phyloP scores from a whole-genome alignment of 2,888 invertebrate species.

The Suillia variegata region DNA sequence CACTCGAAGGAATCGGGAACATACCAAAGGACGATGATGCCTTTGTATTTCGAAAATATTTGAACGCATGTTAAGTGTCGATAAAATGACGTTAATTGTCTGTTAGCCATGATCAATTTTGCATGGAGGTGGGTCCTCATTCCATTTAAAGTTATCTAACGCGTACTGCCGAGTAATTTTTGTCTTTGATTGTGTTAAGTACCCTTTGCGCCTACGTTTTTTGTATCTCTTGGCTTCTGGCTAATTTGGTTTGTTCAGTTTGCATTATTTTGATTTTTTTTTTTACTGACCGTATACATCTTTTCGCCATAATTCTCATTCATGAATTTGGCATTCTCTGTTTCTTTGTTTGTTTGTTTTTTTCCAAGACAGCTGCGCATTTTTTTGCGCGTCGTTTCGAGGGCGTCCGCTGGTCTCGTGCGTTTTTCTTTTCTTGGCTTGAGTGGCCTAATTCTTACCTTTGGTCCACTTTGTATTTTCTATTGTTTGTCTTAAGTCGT shows the following conservation, averaged over 20 bases:
- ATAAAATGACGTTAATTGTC: slow-evolving; percentile 38
- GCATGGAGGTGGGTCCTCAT: slow-evolving; percentile 28
- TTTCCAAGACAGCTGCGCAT: background rate
- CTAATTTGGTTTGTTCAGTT: slow-evolving; percentile 41
- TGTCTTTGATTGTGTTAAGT: no score
- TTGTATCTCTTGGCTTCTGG: slow-evolving; percentile 49
- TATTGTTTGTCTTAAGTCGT: background rate
- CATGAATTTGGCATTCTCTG: no score
- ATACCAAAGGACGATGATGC: background rate
- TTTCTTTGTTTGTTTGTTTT: background rate
- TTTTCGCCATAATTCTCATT: background rate
- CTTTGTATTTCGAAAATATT: slow-evolving; percentile 35
- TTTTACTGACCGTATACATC: background rate
- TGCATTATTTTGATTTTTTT: slow-evolving; percentile 1
- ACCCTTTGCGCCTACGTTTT: slow-evolving; percentile 30
- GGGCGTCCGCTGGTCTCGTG: background rate
- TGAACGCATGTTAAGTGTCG: slow-evolving; percentile 57
- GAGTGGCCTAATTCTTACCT: background rate
- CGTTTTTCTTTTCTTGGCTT: background rate
- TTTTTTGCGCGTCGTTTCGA: background rate
- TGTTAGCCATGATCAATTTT: slow-evolving; percentile 22
- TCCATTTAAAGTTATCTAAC: no score
- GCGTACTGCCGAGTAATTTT: no score
- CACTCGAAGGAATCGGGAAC: no score
- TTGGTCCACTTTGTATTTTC: background rate